Evolutionary conservation across 2,113 vertebrate genomes (phyloP).

Genomic region (Python bivittatus): DNA sequence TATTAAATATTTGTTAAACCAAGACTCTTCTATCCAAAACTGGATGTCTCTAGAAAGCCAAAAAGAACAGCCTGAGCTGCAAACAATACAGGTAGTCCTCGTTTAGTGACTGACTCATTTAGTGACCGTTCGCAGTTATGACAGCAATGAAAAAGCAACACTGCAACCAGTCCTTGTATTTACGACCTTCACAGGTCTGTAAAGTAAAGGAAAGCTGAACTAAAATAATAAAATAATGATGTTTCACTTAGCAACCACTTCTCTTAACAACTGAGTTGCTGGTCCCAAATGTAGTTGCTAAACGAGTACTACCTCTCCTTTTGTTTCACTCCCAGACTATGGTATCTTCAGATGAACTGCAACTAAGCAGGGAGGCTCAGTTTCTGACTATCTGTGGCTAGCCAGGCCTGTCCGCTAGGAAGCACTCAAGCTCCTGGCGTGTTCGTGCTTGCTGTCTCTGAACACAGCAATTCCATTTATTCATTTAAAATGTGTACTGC

Average conservation of each 20-base stretch:
- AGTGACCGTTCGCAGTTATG: not conserved
- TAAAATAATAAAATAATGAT: not conserved
- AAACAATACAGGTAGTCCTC: not conserved
- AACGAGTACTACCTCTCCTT: not conserved
- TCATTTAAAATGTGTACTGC: not conserved
- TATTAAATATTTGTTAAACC: not conserved
- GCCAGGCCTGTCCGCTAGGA: not conserved
- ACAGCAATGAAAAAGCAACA: not conserved
- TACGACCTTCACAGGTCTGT: not conserved
- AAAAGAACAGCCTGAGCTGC: not conserved
- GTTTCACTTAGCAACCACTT: not conserved
- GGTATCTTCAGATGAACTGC: not conserved
- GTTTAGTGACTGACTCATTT: not conserved
- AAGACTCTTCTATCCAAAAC: not conserved
- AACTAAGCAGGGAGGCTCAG: not conserved
- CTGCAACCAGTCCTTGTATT: not conserved
- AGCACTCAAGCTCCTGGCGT: not conserved
- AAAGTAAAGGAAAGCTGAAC: not conserved
- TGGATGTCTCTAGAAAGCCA: not conserved
- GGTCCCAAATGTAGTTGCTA: not conserved
- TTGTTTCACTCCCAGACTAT: not conserved
- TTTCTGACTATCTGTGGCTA: not conserved
- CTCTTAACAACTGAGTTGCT: not conserved
- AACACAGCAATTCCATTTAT: not conserved
- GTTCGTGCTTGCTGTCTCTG: not conserved